Evolutionary conservation across 2,113 vertebrate species (phyloP).

Genomic region (Chloropsis hardwickii): DNA sequence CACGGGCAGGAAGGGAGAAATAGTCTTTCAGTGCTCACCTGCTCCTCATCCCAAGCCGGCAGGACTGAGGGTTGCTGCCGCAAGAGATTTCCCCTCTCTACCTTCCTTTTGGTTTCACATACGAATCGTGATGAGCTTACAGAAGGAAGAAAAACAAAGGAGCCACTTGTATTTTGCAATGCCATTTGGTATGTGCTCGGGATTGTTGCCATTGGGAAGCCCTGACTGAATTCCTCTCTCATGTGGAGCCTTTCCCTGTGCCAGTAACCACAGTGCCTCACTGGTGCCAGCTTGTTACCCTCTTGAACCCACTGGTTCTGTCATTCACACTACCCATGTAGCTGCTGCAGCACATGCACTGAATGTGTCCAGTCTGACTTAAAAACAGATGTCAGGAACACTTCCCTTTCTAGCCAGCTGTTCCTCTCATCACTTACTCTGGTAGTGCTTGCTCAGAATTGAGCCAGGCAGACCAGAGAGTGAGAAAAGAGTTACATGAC

Average conservation of each 20-base stretch:
- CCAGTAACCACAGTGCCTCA: background rate
- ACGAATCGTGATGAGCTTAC: background rate
- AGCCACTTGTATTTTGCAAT: background rate
- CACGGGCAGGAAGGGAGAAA: background rate
- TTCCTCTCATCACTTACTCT: background rate
- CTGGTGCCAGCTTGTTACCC: background rate
- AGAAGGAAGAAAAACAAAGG: background rate
- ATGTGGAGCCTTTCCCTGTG: background rate
- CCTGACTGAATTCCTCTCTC: background rate
- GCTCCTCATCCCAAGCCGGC: background rate
- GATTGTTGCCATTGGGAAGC: background rate
- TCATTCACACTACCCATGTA: accelerated
- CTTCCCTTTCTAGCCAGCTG: background rate
- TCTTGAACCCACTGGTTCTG: background rate
- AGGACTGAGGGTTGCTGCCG: accelerated
- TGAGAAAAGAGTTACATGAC: background rate
- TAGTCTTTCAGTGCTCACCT: background rate
- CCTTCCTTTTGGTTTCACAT: background rate
- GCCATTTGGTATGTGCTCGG: background rate
- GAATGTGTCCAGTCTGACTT: background rate
- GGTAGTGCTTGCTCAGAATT: background rate
- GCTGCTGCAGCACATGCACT: background rate
- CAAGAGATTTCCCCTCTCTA: background rate
- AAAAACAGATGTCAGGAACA: background rate
- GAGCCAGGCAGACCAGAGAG: background rate